Evolutionary conservation across 30 jellyfish, hydroid and myxozoan species (phyloP), one percentile per base, ranked within the genome.

Genomic region (Catostylus mosaicus): DNA sequence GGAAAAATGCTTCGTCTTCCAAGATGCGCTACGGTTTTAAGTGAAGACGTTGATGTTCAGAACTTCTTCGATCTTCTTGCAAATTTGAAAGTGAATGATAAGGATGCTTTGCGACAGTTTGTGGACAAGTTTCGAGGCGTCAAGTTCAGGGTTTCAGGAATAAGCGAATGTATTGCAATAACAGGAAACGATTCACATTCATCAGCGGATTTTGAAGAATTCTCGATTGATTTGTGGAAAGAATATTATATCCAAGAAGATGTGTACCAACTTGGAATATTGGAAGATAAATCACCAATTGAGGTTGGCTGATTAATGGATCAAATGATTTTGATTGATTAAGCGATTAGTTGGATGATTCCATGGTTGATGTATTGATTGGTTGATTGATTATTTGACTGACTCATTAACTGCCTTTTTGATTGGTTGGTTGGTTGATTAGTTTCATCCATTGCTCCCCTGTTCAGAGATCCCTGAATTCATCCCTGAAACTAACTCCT

Each of bases 201-300:
- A 0, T 43, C 92, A 34, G 60, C 69, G 0, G 95, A 84, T 8
- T 91, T 91, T 61, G 98, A 91, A 56, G 88, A 91, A 26, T 91
- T 91, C 64, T 75, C 98, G 0, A 60, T 91, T 63, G 98, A 91
- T 73, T 65, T 91, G 47, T 91, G 98, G 98, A 91, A 83, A 67
- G 83, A 91, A 60, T 84, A 74, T 80, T 91, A 91, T 57, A 86
- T 79, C 40, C 98, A 91, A 73, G 98, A 91, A 79, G 96, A 82
- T 76, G 93, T 91, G 30, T 78, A 75, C n/a, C 98, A 91, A 77
- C 54, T 91, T 31, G 98, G 85, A 0, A 64, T 86, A 29, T 67
- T 91, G 64, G 94, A 80, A 43, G 98, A 91, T 48, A 85, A 85
- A 54, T 84, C 94, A 29, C 98, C 98, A 10, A 23, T 80, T 19